Percentiles rank a stretch among this genome's conserved stretches.
Conservation (phyloP, 2,113 vertebrate species). For the Otis tarda region DNA sequence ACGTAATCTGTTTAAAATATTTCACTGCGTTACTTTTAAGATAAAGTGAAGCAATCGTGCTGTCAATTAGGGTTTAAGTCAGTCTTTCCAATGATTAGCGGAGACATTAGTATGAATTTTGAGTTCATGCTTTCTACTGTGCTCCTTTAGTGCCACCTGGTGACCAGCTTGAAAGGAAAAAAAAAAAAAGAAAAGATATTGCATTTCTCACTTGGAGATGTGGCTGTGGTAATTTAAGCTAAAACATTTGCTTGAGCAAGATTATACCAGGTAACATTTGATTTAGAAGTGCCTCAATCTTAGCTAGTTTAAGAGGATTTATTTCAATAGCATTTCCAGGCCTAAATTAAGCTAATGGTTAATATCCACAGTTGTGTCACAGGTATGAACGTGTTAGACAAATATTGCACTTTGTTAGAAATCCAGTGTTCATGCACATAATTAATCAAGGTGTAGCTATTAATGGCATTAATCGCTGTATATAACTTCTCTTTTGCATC, state of each 20-base stretch:
- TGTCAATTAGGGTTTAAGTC: slow-evolving; percentile 73
- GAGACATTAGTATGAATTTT: not conserved
- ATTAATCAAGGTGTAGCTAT: not conserved
- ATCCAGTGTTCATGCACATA: not conserved
- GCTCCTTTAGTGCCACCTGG: slow-evolving; percentile 94
- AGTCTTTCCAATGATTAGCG: slow-evolving; percentile 44
- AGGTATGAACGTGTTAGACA: not conserved
- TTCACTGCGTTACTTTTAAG: slow-evolving; percentile 70
- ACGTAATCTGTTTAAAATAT: slow-evolving; percentile 69
- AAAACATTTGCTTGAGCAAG: not conserved
- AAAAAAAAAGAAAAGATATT: not conserved
- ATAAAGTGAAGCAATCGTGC: slow-evolving; percentile 71
- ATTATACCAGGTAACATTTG: not conserved
- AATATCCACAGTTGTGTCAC: not conserved
- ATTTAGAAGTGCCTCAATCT: not conserved
- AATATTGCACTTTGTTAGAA: not conserved
- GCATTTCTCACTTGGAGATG: not conserved
- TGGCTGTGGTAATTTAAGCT: not conserved
- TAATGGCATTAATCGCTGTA: not conserved
- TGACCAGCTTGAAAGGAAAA: slow-evolving; percentile 38
- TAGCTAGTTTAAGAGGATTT: not conserved
- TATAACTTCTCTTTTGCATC: not conserved
- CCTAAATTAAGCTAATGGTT: not conserved
- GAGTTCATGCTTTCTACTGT: not conserved
- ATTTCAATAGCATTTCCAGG: not conserved